A percentile compares a stretch with the other conserved stretches of the same genome.
These are phyloP conservation scores for Antechinus flavipes DNA, from an alignment of 2,113 vertebrate genomes.

Conservation along the genomic window DNA sequence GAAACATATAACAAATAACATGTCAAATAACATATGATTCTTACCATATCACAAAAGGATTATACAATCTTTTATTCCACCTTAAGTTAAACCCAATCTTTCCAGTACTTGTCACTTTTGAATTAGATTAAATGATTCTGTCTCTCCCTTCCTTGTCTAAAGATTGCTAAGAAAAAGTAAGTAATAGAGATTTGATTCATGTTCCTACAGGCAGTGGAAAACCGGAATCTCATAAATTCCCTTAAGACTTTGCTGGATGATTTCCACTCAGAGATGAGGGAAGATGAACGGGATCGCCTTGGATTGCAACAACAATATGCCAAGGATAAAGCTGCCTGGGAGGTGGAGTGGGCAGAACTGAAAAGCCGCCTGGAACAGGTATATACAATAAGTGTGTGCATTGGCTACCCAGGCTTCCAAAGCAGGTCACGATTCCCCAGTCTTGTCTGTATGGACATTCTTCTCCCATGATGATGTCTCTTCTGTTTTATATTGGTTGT, in stretches of 20 bases:
- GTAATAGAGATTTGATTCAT: background rate
- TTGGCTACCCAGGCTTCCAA: background rate
- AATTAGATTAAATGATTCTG: background rate
- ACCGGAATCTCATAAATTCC: constrained; percentile 89
- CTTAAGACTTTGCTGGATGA: constrained; percentile 94
- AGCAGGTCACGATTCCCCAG: background rate
- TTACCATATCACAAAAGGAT: background rate
- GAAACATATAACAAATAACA: background rate
- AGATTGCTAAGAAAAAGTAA: background rate
- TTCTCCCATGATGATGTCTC: background rate
- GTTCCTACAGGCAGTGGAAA: constrained; percentile 89
- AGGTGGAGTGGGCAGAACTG: constrained; percentile 92
- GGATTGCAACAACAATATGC: constrained; percentile 93
- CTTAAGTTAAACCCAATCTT: background rate
- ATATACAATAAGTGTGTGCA: constrained; percentile 15
- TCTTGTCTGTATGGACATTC: background rate
- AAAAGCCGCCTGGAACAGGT: constrained; percentile 93
- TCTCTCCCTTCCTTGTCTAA: background rate
- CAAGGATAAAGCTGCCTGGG: constrained; percentile 94
- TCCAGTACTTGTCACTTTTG: background rate
- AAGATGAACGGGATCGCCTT: constrained; percentile 88
- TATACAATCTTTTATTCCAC: background rate
- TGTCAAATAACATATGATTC: background rate
- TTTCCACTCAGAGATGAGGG: constrained; percentile 90
- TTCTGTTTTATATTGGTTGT: background rate